Conservation (phyloP, 2,888 invertebrate species). For the Acholoe squamosa region DNA sequence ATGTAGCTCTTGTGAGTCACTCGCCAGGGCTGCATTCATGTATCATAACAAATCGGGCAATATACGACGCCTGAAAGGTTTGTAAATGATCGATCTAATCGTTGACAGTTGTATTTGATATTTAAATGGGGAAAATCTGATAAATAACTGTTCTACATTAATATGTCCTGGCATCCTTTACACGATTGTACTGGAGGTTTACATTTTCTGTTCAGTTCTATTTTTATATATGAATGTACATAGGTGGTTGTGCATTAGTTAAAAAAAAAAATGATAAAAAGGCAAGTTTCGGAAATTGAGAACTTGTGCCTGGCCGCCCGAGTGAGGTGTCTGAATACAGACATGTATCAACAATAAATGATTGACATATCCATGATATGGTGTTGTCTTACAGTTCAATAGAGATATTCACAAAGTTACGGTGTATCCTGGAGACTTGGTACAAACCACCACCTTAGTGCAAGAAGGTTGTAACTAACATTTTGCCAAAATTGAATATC, state of each 20-base stretch:
- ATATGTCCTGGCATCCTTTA: not conserved
- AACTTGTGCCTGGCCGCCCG: not conserved
- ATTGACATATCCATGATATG: conserved; percentile 27
- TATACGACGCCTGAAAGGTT: too few relatives aligned
- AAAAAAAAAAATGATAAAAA: too few relatives aligned
- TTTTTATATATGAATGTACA: not conserved
- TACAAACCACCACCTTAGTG: too few relatives aligned
- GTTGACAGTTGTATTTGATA: conserved; percentile 13
- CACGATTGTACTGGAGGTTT: not conserved
- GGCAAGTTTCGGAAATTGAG: not conserved
- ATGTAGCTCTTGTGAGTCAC: too few relatives aligned
- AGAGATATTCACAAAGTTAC: too few relatives aligned
- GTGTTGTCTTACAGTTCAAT: too few relatives aligned
- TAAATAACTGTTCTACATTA: not conserved
- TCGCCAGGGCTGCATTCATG: too few relatives aligned
- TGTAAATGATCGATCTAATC: not conserved
- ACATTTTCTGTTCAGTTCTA: not conserved
- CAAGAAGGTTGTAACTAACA: too few relatives aligned
- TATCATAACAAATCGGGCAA: too few relatives aligned
- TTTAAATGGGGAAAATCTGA: not conserved
- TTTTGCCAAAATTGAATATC: too few relatives aligned
- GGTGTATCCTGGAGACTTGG: too few relatives aligned
- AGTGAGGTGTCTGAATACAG: not conserved
- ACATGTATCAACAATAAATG: not conserved
- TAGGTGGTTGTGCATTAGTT: not conserved